Base-by-base conservation (phyloP, 2,113 vertebrate genomes). In the Todiramphus saurophagus region DNA sequence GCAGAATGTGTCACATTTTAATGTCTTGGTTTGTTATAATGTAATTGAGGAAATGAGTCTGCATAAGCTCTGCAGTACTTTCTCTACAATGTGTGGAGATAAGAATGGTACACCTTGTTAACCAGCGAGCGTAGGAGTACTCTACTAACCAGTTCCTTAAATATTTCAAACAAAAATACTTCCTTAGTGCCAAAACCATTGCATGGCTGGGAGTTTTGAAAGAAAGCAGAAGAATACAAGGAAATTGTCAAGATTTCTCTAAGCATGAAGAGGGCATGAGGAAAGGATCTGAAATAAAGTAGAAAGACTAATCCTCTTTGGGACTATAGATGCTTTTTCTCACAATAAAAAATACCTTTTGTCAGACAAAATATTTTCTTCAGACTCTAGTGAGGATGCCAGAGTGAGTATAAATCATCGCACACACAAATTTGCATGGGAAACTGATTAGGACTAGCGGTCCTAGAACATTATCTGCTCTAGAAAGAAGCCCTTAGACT, bases 11-110 rank as follows among this genome's bases (percentile, higher is more conserved):
- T 90, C 72, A 81, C 25, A 24, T 39, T 78, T 55, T 74, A 83
- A 46, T 89, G 60, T 58, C 25, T 44, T 86, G n/a, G 5, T 78
- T 89, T 86, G 66, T 87, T 56, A 8, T 53, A 39, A 30, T 46
- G n/a, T 39, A 87, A 89, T 87, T 90, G 56, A 75, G 89, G 83
- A 95, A 95, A 87, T 43, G 20, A 91, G 27, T 48, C 37, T 51
- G 67, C 72, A 43, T 27, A 67, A 86, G 77, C 70, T 80, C 20
- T 81, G 48, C 59, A 50, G 27, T 74, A 92, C 55, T 89, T 89
- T 84, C 86, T 87, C 76, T 78, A 7, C 33, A 64, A 60, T 0
- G 0, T 1, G 1, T 75, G 60, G 64, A 81, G 79, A 68, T 75
- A 72, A 67, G 43, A 68, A 43, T 60, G 46, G 53, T 64, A 31